A percentile compares a stretch with the other conserved stretches of the same genome.
These are phyloP conservation scores for Drosophila grimshawi DNA, from an alignment of 1,140 invertebrate genomes.

Conservation along the genomic window DNA sequence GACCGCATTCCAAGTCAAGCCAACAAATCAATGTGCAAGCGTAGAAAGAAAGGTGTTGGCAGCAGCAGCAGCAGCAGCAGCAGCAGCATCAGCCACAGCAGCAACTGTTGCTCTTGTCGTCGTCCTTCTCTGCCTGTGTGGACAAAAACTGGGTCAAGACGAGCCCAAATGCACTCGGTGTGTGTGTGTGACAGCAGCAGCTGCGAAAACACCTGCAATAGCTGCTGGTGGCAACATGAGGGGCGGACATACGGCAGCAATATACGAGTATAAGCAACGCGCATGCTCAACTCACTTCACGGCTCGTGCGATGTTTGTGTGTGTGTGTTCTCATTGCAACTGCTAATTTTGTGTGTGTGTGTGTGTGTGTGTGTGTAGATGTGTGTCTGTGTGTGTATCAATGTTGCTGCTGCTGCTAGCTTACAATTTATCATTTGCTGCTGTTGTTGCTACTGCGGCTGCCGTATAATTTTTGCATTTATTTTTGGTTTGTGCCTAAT, in stretches of 20 bases:
- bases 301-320: constrained; percentile 53
- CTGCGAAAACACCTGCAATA: constrained; percentile 29
- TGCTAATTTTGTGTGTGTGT: constrained; percentile 22
- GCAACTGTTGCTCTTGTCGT: constrained; percentile 35
- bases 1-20: constrained; percentile 71
- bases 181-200: constrained; percentile 35
- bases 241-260: constrained; percentile 10
- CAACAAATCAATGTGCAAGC: constrained; percentile 75
- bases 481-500: constrained; percentile 74
- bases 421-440: constrained; percentile 23
- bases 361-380: constrained; percentile 33
- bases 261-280: neutral
- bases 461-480: constrained; percentile 48
- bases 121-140: constrained; percentile 32
- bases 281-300: constrained; percentile 32
- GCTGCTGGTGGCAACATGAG: constrained; percentile 10
- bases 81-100: constrained; percentile 15
- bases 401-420: constrained; percentile 14
- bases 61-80: constrained; percentile 36
- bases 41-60: constrained; percentile 66
- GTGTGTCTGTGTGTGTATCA: constrained; percentile 18
- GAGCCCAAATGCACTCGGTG: constrained; percentile 59
- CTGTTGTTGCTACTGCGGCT: constrained; percentile 5
- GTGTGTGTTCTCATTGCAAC: constrained; percentile 6
- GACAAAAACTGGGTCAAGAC: constrained; percentile 68